phyloP scores from a whole-genome alignment of 2,797 vertebrate species.

The Hozukius guyotensis region DNA sequence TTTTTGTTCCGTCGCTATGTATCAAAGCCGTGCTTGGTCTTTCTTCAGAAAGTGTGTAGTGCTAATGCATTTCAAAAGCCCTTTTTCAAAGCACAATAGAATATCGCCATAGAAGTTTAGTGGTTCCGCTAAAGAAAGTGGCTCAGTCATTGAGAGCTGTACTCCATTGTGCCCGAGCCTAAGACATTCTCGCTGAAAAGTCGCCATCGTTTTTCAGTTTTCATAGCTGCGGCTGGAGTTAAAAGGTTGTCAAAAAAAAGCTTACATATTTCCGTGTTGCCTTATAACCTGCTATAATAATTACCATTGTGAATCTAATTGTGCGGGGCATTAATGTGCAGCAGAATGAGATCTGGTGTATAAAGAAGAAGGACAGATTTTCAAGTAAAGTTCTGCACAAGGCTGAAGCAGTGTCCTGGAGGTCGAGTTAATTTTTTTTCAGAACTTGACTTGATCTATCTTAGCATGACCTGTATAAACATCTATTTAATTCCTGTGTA shows the following conservation, averaged over 20 bases:
- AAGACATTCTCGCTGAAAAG: slow-evolving; percentile 61
- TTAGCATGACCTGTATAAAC: slow-evolving; percentile 7
- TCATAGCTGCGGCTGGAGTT: slow-evolving; percentile 54
- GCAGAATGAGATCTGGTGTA: slow-evolving; percentile 19
- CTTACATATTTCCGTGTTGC: slow-evolving; percentile 58
- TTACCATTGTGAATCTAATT: slow-evolving; percentile 62
- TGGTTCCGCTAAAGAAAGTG: slow-evolving; percentile 75
- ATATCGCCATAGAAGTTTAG: slow-evolving; percentile 82
- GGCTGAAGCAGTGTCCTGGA: slow-evolving; percentile 12
- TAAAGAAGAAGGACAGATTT: slow-evolving; percentile 19
- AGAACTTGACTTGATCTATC: slow-evolving; percentile 8
- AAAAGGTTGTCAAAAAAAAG: slow-evolving; percentile 61
- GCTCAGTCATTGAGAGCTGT: slow-evolving; percentile 75
- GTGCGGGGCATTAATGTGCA: slow-evolving; percentile 8
- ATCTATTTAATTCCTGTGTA: slow-evolving; percentile 17
- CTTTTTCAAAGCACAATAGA: slow-evolving; percentile 82
- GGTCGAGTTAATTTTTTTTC: neutral
- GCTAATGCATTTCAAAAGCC: slow-evolving; percentile 84
- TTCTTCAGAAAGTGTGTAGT: slow-evolving; percentile 82
- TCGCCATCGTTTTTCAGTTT: slow-evolving; percentile 65
- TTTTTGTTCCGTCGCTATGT: slow-evolving; percentile 72
- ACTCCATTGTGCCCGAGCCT: slow-evolving; percentile 59
- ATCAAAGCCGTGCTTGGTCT: slow-evolving; percentile 82
- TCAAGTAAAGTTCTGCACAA: slow-evolving; percentile 13
- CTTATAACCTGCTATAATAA: slow-evolving; percentile 60